Evolutionary conservation across 2,797 vertebrate species (phyloP).

Genomic region (Pogoniulus pusillus): DNA sequence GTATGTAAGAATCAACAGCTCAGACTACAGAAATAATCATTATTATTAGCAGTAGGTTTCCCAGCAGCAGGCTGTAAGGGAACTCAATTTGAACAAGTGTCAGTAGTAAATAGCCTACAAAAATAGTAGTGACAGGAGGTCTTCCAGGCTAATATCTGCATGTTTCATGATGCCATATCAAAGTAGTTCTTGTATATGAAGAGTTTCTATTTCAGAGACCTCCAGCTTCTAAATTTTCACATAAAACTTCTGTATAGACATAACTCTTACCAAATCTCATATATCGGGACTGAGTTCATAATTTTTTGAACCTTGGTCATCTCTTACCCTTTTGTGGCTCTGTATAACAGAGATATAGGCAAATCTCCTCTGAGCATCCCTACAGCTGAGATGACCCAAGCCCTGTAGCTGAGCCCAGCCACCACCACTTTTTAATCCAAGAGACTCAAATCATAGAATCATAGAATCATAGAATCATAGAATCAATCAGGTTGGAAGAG

Average conservation of each 20-base stretch:
- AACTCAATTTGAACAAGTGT: conserved; percentile 11
- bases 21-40: neutral
- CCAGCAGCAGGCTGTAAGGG: neutral
- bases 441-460: neutral
- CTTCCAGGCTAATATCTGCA: neutral
- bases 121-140: neutral
- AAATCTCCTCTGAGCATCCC: neutral
- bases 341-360: neutral
- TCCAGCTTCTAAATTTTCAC: neutral
- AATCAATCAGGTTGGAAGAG: too few species aligned
- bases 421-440: neutral
- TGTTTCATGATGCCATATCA: neutral
- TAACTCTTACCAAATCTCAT: neutral
- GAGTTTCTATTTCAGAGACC: neutral
- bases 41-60: neutral
- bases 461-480: too few species aligned
- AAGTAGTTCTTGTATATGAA: neutral
- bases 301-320: neutral
- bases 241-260: neutral
- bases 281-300: neutral
- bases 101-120: conserved; percentile 1
- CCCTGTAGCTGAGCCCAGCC: neutral
- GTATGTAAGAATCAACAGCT: neutral
- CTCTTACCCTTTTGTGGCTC: neutral
- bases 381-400: neutral